These are phyloP conservation scores for Picathartes gymnocephalus DNA, from an alignment of 2,113 vertebrate species.

Conservation along the genomic window DNA sequence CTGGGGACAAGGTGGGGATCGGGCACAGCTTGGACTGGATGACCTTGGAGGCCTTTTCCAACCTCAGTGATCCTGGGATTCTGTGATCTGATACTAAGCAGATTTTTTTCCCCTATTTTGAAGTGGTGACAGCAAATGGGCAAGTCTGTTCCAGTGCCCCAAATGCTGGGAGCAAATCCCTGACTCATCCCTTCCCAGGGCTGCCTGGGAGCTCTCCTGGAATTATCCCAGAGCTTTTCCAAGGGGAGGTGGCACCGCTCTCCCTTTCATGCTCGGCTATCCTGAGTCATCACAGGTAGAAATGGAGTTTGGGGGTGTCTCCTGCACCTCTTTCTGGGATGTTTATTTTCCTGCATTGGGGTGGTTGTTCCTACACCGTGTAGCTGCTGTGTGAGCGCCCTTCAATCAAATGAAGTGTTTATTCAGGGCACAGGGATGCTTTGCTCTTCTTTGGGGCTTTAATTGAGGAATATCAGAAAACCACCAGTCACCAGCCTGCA, in stretches of 20 bases:
- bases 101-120: neutral
- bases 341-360: neutral
- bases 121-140: neutral
- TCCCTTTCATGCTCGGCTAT: neutral
- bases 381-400: neutral
- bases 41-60: neutral
- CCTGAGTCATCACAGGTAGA: neutral
- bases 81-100: neutral
- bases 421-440: neutral
- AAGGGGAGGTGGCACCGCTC: neutral
- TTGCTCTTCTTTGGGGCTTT: neutral
- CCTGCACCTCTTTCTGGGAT: neutral
- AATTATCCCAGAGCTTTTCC: neutral
- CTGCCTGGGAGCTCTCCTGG: neutral
- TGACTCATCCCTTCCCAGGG: neutral
- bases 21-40: fast-evolving
- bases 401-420: neutral
- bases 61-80: too few relatives aligned
- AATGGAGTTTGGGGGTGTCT: neutral
- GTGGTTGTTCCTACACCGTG: neutral
- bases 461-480: neutral
- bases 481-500: neutral
- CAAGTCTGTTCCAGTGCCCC: neutral
- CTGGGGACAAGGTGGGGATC: neutral
- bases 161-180: neutral